phyloP scores from a whole-genome alignment of 1,140 invertebrate genomes.

The Aphaenogaster floridana region DNA sequence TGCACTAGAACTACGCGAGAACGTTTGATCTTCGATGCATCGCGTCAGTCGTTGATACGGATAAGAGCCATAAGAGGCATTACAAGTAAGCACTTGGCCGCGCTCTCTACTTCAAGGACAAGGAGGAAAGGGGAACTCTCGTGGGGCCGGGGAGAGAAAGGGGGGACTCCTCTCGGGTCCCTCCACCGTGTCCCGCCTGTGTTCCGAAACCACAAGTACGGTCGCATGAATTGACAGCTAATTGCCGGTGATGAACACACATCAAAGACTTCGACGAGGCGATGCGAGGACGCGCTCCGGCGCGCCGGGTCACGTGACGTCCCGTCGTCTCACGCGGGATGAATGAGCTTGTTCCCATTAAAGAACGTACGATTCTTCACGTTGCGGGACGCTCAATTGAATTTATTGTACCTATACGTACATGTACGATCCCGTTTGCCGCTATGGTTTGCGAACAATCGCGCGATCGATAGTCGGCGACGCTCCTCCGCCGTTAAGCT shows the following conservation, averaged over 20 bases:
- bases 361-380: slow-evolving; percentile 68
- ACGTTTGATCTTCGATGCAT: slow-evolving; percentile 10
- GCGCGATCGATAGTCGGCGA: slow-evolving; percentile 65
- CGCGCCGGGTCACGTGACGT: slow-evolving; percentile 69
- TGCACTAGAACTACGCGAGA: not conserved
- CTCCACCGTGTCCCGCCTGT: slow-evolving; percentile 7
- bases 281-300: slow-evolving; percentile 39
- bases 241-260: slow-evolving; percentile 74
- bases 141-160: not conserved
- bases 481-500: not conserved
- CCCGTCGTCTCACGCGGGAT: slow-evolving; percentile 75
- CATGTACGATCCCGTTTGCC: slow-evolving; percentile 46
- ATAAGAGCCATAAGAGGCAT: not conserved
- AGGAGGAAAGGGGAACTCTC: not conserved
- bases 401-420: slow-evolving; percentile 68
- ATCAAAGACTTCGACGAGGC: slow-evolving; percentile 75
- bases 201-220: slow-evolving; percentile 65
- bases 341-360: slow-evolving; percentile 80
- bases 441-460: slow-evolving; percentile 44
- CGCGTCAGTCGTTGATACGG: slow-evolving; percentile 6
- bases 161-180: not conserved
- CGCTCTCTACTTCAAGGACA: not conserved
- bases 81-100: slow-evolving; percentile 6
- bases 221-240: slow-evolving; percentile 74
- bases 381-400: slow-evolving; percentile 70